Evolutionary conservation across 2,113 vertebrate species (phyloP).

Genomic region (Mormoops blainvillei): DNA sequence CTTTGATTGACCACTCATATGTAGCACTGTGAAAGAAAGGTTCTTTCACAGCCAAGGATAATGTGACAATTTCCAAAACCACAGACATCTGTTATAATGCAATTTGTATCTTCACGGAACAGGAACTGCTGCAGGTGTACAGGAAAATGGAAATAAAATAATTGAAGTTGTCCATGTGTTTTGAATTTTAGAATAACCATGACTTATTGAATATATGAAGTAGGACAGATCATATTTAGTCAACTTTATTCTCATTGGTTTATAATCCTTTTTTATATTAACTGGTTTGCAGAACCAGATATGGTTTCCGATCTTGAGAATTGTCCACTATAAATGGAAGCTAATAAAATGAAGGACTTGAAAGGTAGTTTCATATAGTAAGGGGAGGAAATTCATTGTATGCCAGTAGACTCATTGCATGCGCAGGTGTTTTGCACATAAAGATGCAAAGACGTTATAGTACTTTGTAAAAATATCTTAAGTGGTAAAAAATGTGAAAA

Average conservation of each 20-base stretch:
- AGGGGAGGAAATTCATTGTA: neutral
- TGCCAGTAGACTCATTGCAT: neutral
- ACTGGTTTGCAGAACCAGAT: neutral
- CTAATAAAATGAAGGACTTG: neutral
- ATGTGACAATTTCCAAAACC: neutral
- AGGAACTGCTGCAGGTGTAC: neutral
- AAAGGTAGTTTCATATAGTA: neutral
- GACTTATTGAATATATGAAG: neutral
- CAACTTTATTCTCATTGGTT: neutral
- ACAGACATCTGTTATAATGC: neutral
- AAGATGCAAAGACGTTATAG: neutral
- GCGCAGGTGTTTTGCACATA: neutral
- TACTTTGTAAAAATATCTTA: neutral
- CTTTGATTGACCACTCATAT: neutral
- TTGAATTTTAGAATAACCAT: neutral
- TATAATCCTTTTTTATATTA: neutral
- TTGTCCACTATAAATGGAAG: neutral
- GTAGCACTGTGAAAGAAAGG: no score
- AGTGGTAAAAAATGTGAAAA: neutral
- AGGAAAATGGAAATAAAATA: neutral
- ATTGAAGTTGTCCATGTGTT: neutral
- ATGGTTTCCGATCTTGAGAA: neutral
- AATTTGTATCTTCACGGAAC: neutral
- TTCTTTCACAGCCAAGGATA: neutral
- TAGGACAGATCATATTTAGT: neutral